phyloP scores from a whole-genome alignment of 2,888 invertebrate genomes.

The Hartigia nigra region DNA sequence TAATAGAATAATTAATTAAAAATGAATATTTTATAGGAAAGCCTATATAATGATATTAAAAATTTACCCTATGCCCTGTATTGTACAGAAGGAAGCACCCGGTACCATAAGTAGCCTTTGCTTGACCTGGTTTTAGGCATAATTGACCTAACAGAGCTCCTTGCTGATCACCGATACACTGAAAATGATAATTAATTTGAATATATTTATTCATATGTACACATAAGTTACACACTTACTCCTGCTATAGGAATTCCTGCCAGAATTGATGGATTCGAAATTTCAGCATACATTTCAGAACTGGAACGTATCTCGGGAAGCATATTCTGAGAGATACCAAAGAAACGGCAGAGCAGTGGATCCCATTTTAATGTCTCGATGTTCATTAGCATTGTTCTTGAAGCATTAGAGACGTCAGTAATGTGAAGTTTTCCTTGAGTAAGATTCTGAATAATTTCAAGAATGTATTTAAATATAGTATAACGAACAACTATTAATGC shows the following conservation, averaged over 20 bases:
- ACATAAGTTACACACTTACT: slow-evolving; percentile 68
- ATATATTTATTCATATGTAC: neutral
- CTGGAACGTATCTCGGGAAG: slow-evolving; percentile 91
- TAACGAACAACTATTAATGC: neutral
- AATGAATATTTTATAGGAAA: neutral
- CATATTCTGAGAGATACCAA: slow-evolving; percentile 84
- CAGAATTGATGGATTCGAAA: slow-evolving; percentile 77
- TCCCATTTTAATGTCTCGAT: slow-evolving; percentile 91
- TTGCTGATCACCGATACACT: slow-evolving; percentile 96
- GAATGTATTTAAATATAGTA: slow-evolving; percentile 31
- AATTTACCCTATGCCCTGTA: slow-evolving; percentile 78
- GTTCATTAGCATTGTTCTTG: slow-evolving; percentile 96
- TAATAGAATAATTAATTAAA: slow-evolving; percentile 37
- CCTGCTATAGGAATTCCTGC: slow-evolving; percentile 88
- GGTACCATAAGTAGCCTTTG: slow-evolving; percentile 95
- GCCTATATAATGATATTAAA: neutral
- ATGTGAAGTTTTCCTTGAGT: slow-evolving; percentile 77
- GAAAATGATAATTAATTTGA: slow-evolving; percentile 19
- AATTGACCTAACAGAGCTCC: slow-evolving; percentile 93
- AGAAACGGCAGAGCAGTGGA: slow-evolving; percentile 85
- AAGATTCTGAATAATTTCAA: slow-evolving; percentile 75
- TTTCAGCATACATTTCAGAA: slow-evolving; percentile 90
- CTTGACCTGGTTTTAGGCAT: slow-evolving; percentile 88
- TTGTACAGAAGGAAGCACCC: slow-evolving; percentile 96
- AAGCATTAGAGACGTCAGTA: slow-evolving; percentile 98